These are phyloP conservation scores for Drosophila sucinea DNA, from an alignment of 1,140 invertebrate genomes.

Conservation along the genomic window DNA sequence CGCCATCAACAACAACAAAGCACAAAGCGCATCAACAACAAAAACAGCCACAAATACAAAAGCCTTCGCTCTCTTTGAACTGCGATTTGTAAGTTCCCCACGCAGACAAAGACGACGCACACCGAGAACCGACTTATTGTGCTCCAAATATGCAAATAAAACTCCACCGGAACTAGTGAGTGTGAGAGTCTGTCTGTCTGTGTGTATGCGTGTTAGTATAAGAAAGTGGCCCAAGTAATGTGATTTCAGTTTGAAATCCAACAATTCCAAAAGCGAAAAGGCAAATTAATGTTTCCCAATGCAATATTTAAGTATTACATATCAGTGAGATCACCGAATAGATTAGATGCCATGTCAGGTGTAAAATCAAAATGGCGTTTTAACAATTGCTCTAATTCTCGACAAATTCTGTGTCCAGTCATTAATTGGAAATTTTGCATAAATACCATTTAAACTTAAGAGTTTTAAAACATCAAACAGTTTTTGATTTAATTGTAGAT, in stretches of 20 bases:
- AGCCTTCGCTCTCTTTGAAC: conserved; percentile 60
- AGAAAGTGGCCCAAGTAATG: conserved; percentile 6
- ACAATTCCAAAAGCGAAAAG: background rate
- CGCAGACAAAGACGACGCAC: conserved; percentile 17
- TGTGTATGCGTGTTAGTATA: background rate
- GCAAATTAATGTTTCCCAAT: background rate
- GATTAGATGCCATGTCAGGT: no score
- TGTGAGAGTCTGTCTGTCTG: background rate
- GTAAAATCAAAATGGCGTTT: no score
- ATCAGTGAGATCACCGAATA: no score
- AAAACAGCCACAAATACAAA: conserved; percentile 58
- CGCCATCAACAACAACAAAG: conserved; percentile 59
- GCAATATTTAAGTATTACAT: no score
- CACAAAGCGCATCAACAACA: conserved; percentile 60
- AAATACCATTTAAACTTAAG: no score
- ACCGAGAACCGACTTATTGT: conserved; percentile 12
- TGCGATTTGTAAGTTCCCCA: conserved; percentile 51
- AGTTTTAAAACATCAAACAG: no score
- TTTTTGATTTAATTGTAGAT: no score
- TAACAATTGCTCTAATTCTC: no score
- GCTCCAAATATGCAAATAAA: conserved; percentile 25
- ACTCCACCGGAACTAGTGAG: conserved; percentile 2
- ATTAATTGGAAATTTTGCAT: no score
- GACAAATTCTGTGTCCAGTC: no score
- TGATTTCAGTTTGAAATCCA: background rate